Base-by-base conservation (phyloP, 37 sponge, comb jelly and placozoan genomes). In the Hexactinellida sp. region DNA sequence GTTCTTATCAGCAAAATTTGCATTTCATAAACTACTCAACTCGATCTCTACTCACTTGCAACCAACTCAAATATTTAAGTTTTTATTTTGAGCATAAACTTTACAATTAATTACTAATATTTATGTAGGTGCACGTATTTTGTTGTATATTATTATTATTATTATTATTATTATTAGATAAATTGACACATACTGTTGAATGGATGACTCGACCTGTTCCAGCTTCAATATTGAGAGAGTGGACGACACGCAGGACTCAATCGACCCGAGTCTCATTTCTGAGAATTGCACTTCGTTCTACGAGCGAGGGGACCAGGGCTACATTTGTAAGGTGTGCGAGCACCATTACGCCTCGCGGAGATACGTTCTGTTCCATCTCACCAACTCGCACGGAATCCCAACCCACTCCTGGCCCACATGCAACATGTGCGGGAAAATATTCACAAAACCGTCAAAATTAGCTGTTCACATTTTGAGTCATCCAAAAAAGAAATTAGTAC, bases 401-500 rank as follows among this genome's bases (percentile, higher is more conserved):
- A 63, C 76, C 5, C 76, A 63, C 76, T 25, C 28, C 30, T 63
- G 76, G 76, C 76, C 76, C 13, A 63, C 76, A 7, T 63, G 76
- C 13, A 7, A 10, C 3, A 10, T 21, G 34, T 63, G 76, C 34
- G 76, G 76, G 25, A 63, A 63, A 28, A 63, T 63, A 63, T 63
- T 63, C 76, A 63, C 76, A 23, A 63, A 63, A 63, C 76, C 76
- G 5, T 63, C 76, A 63, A 63, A 63, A 63, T 23, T 63, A 25
- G 76, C 76, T 7, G 76, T 63, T n/a, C 76, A 63, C 34, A 63
- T 63, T 10, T 21, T 32, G 3, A 63, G 13, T 28, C 76, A 63
- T n/a, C 76, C 76, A 21, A n/a, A 10, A 7, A 63, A 32, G 76
- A 63, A 63, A n/a, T 7, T 25, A 7, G 28, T 21, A n/a, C 3